Evolutionary conservation across 2,888 invertebrate species (phyloP), one percentile per base, ranked within the genome.

Genomic region (Didymodactylos carnosus): DNA sequence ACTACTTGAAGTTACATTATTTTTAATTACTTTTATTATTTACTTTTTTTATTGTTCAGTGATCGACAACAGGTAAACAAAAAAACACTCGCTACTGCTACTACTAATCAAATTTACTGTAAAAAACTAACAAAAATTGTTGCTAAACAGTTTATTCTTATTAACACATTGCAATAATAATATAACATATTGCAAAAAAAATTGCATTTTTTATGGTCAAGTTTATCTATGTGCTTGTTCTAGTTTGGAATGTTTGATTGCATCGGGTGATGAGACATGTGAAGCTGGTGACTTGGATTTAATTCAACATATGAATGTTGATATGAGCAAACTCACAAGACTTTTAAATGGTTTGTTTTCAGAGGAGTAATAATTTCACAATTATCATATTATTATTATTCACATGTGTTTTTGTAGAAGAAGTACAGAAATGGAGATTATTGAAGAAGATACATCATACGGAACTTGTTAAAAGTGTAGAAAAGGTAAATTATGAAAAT

Each of bases 271-370:
- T 82, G 94, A 95, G 84, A 91, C 90, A 85, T 90, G 91, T 39
- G 94, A 95, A 82, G 76, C 80, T 81, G 92, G 91, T 79, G 95
- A 97, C 81, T 91, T 97, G 81, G 95, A 97, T 84, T 86, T 97
- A 76, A 94, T 97, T 81, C 94, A 94, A 83, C 91, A 95, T 84
- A 93, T 97, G 79, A 94, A 94, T 82, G 90, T 95, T 78, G 94
- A 95, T 84, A 89, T 92, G 77, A 85, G 88, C 75, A 87, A 92
- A 82, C 88, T 97, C 77, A 90, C 90, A 77, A 89, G 90, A 83
- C 87, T 95, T 27, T 86, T 94, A 72, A 85, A 84, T 82, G 46
- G 46, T 49, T 23, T n/a, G n/a, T 23, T n/a, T 8, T 27, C 16
- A 29, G 51, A 35, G 13, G n/a, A 41, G 19, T 3, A 4, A 16